Conservation (phyloP, 37 sponge, comb jelly and placozoan species). For the Chondrilla cf. caribensis region DNA sequence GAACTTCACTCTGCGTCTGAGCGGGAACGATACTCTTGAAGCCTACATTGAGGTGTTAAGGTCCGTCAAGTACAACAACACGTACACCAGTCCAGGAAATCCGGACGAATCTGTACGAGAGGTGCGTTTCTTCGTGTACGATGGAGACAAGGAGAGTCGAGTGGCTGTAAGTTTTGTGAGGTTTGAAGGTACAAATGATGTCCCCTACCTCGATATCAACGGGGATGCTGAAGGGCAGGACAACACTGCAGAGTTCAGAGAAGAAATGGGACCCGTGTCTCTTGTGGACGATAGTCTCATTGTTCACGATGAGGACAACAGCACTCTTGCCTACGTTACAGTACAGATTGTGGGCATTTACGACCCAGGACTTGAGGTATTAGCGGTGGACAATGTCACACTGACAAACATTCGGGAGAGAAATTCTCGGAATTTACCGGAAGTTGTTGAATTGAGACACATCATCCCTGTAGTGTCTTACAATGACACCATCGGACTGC, state of each 20-base stretch:
- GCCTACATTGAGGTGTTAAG: conserved; percentile 52
- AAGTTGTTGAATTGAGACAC: conserved; percentile 44
- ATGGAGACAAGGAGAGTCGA: conserved; percentile 56
- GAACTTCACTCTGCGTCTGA: conserved; percentile 57
- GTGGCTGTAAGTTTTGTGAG: conserved; percentile 51
- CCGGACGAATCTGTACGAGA: conserved; percentile 59
- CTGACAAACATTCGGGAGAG: conserved; percentile 21
- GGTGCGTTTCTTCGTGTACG: conserved; percentile 63
- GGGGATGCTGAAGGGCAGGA: conserved; percentile 45
- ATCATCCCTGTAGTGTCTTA: conserved; percentile 62
- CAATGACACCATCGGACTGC: conserved; percentile 16
- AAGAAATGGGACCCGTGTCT: conserved; percentile 65
- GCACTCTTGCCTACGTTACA: conserved; percentile 55
- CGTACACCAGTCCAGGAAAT: conserved; percentile 66
- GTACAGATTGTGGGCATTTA: conserved; percentile 56
- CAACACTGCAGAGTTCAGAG: conserved; percentile 42
- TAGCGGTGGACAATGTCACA: conserved; percentile 44
- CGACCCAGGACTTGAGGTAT: conserved; percentile 46
- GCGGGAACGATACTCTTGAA: conserved; percentile 56
- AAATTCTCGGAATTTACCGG: conserved; percentile 26
- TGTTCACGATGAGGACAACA: conserved; percentile 74
- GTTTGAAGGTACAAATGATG: conserved; percentile 73
- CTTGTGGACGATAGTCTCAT: conserved; percentile 40
- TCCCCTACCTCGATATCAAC: conserved; percentile 69
- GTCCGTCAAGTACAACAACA: conserved; percentile 78